Evolutionary conservation across 1,140 invertebrate species (phyloP).

Genomic region (Calosoma granatense): DNA sequence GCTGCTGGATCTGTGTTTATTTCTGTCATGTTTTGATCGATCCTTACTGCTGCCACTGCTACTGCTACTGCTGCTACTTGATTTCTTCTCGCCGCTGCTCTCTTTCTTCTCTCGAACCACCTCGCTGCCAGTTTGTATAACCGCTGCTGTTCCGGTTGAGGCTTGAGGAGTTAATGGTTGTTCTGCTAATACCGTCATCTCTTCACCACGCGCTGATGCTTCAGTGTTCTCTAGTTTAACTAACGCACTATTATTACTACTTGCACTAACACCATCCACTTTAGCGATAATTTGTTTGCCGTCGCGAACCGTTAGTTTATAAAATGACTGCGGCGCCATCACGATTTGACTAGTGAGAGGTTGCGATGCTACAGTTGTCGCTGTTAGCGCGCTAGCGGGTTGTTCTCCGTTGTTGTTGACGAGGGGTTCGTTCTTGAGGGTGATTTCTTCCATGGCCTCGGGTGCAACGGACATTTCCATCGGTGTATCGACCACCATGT

Average conservation of each 20-base stretch:
- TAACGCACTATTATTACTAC: conserved; percentile 19
- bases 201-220: background rate
- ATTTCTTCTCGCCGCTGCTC: conserved; percentile 16
- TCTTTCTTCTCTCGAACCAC: conserved; percentile 25
- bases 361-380: too few species aligned
- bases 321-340: conserved; percentile 34
- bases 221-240: conserved; percentile 16
- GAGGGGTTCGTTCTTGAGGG: conserved; percentile 9
- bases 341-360: conserved; percentile 20
- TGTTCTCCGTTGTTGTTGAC: background rate
- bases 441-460: conserved; percentile 9
- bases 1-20: conserved; percentile 29
- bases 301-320: conserved; percentile 62
- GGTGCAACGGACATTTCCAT: background rate
- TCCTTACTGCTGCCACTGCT: conserved; percentile 14
- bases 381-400: conserved; percentile 17
- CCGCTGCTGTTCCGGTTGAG: conserved; percentile 15
- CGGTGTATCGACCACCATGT: conserved; percentile 12
- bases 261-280: conserved; percentile 28
- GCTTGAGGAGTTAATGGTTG: background rate
- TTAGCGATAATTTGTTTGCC: conserved; percentile 61
- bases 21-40: conserved; percentile 18
- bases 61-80: conserved; percentile 21
- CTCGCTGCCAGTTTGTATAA: conserved; percentile 22
- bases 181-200: background rate